Base-by-base conservation (phyloP, 2,888 invertebrate species). In the Melanargia galathea region DNA sequence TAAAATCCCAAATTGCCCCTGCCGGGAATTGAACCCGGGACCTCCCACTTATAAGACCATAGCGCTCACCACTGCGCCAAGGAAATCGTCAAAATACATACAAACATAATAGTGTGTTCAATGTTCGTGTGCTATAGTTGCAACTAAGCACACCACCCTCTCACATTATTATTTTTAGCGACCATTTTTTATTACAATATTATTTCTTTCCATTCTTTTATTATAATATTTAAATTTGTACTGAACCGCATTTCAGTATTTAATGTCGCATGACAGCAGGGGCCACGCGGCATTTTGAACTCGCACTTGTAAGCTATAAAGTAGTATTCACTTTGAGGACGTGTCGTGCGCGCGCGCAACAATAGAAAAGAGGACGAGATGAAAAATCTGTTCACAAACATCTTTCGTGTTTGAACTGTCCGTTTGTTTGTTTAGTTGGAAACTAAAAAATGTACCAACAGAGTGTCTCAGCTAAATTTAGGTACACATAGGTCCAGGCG, bases 381-480 rank as follows among this genome's bases (percentile, higher is more conserved):
- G 74, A 77, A 77, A 76, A 77, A 75, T 78, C 76, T 76, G 76
- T 73, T 76, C 75, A 78, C 76, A 76, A 74, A 76, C 77, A 78
- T 74, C 72, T 70, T 70, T n/a, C 18, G 62, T 77, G 80, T 80
- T 82, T 81, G 77, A 76, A 75, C 77, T 75, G 74, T 72, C 71
- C 72, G 73, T 75, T 66, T 81, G 82, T 86, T 84, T 84, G 78
- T 80, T 80, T 86, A 84, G 83, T 81, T 84, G 83, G 80, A 75
- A 78, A 80, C 79, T 81, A 83, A 82, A 81, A 77, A 75, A 76
- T 74, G 73, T 73, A 75, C 74, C 73, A 74, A 74, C 76, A 74
- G 74, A 76, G 77, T 81, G 76, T 78, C 78, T 78, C 76, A 71
- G 66, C 73, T 78, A 71, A 73, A 76, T 74, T 73, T 73, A n/a